Conservation (phyloP, 2,888 invertebrate species). For the Rutpela maculata region DNA sequence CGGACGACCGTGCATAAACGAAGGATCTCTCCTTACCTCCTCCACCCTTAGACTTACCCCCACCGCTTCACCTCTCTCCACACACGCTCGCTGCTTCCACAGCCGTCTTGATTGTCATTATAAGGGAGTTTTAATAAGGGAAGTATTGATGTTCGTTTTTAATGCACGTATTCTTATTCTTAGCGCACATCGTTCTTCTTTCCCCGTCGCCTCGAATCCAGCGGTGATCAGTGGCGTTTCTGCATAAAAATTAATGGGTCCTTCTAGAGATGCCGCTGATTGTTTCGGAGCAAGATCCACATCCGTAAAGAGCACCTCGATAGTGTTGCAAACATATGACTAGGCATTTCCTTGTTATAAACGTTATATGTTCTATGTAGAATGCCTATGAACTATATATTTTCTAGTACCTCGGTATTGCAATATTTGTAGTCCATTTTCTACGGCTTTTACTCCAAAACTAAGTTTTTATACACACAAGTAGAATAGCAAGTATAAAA, state of each 20-base stretch:
- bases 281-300: background rate
- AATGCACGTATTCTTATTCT: slow-evolving; percentile 73
- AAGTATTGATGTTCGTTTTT: slow-evolving; percentile 74
- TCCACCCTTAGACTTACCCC: slow-evolving; percentile 48
- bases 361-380: too few species aligned
- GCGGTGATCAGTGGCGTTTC: slow-evolving; percentile 48
- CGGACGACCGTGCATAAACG: slow-evolving; percentile 74
- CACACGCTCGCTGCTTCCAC: slow-evolving; percentile 69
- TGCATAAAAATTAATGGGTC: slow-evolving; percentile 42
- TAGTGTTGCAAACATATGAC: background rate
- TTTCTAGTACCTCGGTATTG: too few species aligned
- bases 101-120: slow-evolving; percentile 73
- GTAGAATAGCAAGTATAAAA: too few species aligned
- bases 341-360: background rate
- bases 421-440: too few species aligned
- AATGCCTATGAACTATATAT: too few species aligned
- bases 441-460: too few species aligned
- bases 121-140: slow-evolving; percentile 74
- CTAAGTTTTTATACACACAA: too few species aligned
- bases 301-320: background rate
- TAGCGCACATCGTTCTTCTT: slow-evolving; percentile 68
- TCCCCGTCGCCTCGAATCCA: slow-evolving; percentile 48
- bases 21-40: slow-evolving; percentile 71
- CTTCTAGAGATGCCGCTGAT: background rate
- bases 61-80: slow-evolving; percentile 61